These are phyloP conservation scores for Odontocolon sp. DNA, from an alignment of 2,888 invertebrate genomes.

Conservation along the genomic window DNA sequence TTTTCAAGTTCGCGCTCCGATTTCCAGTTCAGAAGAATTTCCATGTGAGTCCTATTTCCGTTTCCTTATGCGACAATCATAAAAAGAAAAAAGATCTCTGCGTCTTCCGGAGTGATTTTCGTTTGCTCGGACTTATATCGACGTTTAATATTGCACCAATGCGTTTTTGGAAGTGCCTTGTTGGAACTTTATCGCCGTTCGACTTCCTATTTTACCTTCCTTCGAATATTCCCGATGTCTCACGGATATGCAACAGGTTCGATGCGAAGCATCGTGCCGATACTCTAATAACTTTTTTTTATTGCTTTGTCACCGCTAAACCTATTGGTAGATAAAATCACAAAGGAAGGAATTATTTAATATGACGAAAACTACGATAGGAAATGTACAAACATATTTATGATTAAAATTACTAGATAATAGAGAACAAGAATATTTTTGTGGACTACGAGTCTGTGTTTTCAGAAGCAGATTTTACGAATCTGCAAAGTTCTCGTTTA, in stretches of 20 bases:
- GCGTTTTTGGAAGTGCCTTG: slow-evolving; percentile 15
- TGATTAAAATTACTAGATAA: slow-evolving; percentile 23
- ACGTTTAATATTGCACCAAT: not conserved
- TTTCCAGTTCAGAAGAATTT: not conserved
- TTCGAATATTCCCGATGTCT: slow-evolving; percentile 5
- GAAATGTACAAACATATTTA: slow-evolving; percentile 54
- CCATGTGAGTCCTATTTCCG: slow-evolving; percentile 19
- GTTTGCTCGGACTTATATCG: not conserved
- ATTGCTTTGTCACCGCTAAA: too few species aligned
- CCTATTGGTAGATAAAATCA: too few species aligned
- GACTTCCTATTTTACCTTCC: not conserved
- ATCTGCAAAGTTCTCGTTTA: not conserved
- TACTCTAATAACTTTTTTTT: not conserved
- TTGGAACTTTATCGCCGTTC: not conserved
- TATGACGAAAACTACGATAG: slow-evolving; percentile 5
- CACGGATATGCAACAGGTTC: not conserved
- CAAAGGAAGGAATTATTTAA: too few species aligned
- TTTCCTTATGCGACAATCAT: too few species aligned
- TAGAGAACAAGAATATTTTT: not conserved
- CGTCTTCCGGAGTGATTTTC: not conserved
- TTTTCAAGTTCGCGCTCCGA: not conserved
- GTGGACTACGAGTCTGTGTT: not conserved
- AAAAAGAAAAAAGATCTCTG: too few species aligned
- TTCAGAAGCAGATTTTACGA: not conserved
- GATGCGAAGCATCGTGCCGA: not conserved